phyloP scores from a whole-genome alignment of 2,113 vertebrate species.

The Pseudorectes ferrugineus region DNA sequence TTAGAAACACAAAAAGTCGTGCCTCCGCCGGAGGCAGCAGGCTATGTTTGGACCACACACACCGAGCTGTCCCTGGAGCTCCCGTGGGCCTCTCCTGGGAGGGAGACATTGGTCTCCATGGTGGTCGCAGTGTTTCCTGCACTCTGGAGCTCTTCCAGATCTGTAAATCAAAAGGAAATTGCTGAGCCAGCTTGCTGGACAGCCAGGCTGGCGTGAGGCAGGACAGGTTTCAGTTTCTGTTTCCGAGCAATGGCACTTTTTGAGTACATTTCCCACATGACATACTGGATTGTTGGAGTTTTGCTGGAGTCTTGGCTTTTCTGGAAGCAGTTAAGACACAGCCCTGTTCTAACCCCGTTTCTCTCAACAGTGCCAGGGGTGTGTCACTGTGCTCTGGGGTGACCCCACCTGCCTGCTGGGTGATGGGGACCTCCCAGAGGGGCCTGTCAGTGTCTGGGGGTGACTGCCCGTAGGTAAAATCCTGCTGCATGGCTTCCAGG shows the following conservation, averaged over 20 bases:
- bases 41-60: background rate
- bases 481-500: accelerated
- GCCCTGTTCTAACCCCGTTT: accelerated
- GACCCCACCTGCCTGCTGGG: background rate
- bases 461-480: accelerated
- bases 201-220: background rate
- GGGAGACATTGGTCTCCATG: accelerated
- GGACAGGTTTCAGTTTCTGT: background rate
- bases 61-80: background rate
- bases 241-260: accelerated
- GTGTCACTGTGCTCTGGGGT: background rate
- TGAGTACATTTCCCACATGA: accelerated
- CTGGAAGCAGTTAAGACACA: background rate
- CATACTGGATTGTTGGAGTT: accelerated
- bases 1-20: accelerated
- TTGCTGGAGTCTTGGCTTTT: background rate
- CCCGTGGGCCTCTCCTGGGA: accelerated
- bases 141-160: background rate
- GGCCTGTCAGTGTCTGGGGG: accelerated
- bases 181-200: background rate
- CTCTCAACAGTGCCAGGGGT: background rate
- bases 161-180: background rate
- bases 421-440: background rate
- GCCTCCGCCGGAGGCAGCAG: accelerated
- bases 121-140: background rate